Conservation (phyloP, 92 coral and sea anemone species). For the Porites evermanni region DNA sequence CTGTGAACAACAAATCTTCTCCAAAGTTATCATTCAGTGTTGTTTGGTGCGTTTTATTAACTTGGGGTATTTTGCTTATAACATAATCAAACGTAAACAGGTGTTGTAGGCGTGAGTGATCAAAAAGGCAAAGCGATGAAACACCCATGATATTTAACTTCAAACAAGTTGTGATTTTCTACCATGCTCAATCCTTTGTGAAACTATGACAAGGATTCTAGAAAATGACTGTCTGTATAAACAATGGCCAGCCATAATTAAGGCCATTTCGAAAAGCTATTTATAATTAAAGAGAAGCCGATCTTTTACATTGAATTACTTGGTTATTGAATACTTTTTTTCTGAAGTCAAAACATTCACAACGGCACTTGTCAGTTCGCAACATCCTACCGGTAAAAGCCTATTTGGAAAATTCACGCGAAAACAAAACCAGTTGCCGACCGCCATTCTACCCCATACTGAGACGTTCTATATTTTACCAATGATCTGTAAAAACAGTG, state of each 20-base stretch:
- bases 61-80: neutral
- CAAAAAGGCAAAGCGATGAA: neutral
- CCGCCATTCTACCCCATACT: conserved; percentile 19
- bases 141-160: neutral
- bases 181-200: neutral
- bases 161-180: neutral
- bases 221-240: neutral
- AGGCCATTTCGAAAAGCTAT: conserved; percentile 4
- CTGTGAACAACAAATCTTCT: too few relatives aligned
- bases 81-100: neutral
- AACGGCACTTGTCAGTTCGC: neutral
- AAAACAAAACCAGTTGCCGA: conserved; percentile 2
- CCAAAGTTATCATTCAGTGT: neutral
- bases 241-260: conserved; percentile 7
- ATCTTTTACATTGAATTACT: neutral
- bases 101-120: neutral
- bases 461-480: conserved; percentile 14
- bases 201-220: neutral
- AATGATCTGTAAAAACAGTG: conserved; percentile 8
- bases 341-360: neutral
- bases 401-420: neutral
- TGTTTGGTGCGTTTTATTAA: neutral
- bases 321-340: neutral
- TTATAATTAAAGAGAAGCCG: neutral
- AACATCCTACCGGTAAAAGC: conserved; percentile 30